Conservation (phyloP, 1,140 invertebrate genomes). For the Drosophila tani region DNA sequence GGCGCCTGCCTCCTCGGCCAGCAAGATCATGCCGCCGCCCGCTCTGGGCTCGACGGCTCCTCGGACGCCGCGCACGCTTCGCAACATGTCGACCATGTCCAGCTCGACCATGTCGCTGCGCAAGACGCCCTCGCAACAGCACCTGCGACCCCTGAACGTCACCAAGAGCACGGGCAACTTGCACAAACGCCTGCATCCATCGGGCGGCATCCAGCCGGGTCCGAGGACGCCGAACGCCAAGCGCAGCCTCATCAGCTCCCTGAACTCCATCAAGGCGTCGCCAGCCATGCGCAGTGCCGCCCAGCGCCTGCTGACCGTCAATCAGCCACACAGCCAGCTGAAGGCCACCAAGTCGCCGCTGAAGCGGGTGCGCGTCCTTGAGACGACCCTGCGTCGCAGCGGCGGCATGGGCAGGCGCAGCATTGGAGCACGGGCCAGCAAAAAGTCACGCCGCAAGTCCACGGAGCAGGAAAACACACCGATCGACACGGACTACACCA, state of each 20-base stretch:
- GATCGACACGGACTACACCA: background rate
- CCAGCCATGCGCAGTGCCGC: slow-evolving; percentile 14
- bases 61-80: slow-evolving; percentile 65
- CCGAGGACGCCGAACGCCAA: slow-evolving; percentile 58
- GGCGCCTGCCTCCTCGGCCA: slow-evolving; percentile 28
- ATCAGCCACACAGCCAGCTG: slow-evolving; percentile 7
- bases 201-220: background rate
- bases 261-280: slow-evolving; percentile 38
- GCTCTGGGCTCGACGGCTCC: slow-evolving; percentile 25
- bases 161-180: slow-evolving; percentile 61
- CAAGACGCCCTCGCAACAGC: slow-evolving; percentile 70
- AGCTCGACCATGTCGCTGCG: slow-evolving; percentile 67
- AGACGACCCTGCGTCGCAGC: slow-evolving; percentile 64
- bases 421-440: slow-evolving; percentile 24
- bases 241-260: slow-evolving; percentile 54
- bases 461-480: slow-evolving; percentile 24
- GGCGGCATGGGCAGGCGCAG: slow-evolving; percentile 63
- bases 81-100: slow-evolving; percentile 62
- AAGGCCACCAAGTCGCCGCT: slow-evolving; percentile 55
- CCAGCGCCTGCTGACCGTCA: slow-evolving; percentile 10
- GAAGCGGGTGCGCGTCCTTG: slow-evolving; percentile 65
- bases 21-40: slow-evolving; percentile 50
- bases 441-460: slow-evolving; percentile 27
- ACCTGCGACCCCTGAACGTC: slow-evolving; percentile 20
- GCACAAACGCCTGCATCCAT: slow-evolving; percentile 46